Conservation (phyloP, 2,797 vertebrate species). For the Sardinella longiceps region DNA sequence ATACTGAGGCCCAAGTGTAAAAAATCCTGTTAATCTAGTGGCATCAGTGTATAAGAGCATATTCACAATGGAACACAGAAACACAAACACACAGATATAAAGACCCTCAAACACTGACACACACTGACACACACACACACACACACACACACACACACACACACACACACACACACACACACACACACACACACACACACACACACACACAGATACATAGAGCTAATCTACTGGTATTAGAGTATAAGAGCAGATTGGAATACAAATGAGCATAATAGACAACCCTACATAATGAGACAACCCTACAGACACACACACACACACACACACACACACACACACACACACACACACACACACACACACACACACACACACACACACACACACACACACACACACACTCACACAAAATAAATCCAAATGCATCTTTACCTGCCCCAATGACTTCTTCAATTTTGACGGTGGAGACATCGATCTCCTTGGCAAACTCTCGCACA, state of each 20-base stretch:
- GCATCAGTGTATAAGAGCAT: conserved; percentile 16
- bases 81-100: background rate
- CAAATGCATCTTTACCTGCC: conserved; percentile 81
- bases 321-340: background rate
- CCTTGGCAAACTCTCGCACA: conserved; percentile 96
- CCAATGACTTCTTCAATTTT: conserved; percentile 99
- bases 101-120: background rate
- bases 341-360: background rate
- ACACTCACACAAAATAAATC: background rate
- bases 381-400: background rate
- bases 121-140: background rate
- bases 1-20: background rate
- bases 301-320: background rate
- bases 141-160: background rate
- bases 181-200: background rate
- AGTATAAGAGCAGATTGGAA: background rate
- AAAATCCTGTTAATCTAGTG: conserved; percentile 16
- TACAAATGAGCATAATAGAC: background rate
- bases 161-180: background rate
- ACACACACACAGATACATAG: background rate
- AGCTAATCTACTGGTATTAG: background rate
- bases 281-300: background rate
- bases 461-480: conserved; percentile 98
- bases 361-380: background rate
- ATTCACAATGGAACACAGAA: conserved; percentile 3